These are phyloP conservation scores for Rhagonycha lutea DNA, from an alignment of 2,888 invertebrate species.

Conservation along the genomic window DNA sequence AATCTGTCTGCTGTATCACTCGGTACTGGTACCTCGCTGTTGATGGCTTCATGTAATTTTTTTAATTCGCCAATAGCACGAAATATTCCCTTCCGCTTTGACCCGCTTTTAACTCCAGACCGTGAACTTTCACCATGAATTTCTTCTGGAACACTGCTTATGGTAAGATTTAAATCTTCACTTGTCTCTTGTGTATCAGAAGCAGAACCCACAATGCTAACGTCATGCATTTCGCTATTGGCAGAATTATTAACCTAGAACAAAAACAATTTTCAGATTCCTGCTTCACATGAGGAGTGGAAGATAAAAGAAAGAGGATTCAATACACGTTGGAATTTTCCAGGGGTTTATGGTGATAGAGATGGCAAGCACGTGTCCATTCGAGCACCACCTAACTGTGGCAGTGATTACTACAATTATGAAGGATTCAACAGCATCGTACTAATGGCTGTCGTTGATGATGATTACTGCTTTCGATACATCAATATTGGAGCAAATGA, in stretches of 20 bases:
- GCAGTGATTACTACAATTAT: constrained; percentile 39
- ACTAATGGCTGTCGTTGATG: constrained; percentile 37
- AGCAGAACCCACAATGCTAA: neutral
- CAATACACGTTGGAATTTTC: constrained; percentile 35
- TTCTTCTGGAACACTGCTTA: neutral
- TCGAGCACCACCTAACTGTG: constrained; percentile 28
- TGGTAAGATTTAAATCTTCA: neutral
- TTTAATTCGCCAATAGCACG: constrained; percentile 2
- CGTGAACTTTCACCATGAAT: neutral
- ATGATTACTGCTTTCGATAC: constrained; percentile 31
- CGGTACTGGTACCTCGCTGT: neutral
- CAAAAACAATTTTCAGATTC: constrained; percentile 3
- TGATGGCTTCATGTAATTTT: constrained; percentile 4
- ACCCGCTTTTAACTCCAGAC: neutral
- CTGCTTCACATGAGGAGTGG: constrained; percentile 5
- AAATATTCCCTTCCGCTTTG: neutral
- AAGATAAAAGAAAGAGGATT: constrained; percentile 4
- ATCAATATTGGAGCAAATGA: neutral
- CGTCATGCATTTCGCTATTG: neutral
- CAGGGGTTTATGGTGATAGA: constrained; percentile 32
- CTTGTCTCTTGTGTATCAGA: neutral
- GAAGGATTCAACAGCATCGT: constrained; percentile 36
- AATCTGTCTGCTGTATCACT: constrained; percentile 1
- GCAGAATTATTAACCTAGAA: neutral
- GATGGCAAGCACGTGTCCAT: constrained; percentile 37